Conservation (phyloP, 2,888 invertebrate genomes). For the Tortrix viridana region DNA sequence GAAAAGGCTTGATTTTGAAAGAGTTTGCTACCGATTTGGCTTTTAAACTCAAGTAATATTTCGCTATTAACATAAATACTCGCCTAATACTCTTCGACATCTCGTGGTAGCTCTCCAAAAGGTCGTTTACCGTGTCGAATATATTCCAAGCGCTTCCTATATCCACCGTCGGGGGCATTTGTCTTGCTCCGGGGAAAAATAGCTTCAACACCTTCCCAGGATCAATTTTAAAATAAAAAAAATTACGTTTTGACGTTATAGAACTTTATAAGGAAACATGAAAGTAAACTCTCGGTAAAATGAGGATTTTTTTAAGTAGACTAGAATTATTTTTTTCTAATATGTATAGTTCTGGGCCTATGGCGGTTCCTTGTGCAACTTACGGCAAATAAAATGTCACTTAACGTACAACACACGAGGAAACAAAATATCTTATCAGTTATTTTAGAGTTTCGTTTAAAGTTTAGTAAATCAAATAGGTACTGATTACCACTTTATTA, state of each 20-base stretch:
- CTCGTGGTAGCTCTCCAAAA: constrained; percentile 23
- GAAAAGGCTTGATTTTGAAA: too few species aligned
- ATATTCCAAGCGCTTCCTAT: constrained; percentile 35
- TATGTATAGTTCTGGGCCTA: too few species aligned
- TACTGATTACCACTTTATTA: too few species aligned
- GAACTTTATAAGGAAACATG: constrained; percentile 5
- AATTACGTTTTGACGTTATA: constrained; percentile 12
- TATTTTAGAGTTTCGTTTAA: too few species aligned
- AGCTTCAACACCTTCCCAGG: constrained; percentile 31
- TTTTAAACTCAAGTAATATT: neutral
- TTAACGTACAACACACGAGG: too few species aligned
- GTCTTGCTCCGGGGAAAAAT: constrained; percentile 25
- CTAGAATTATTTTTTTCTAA: too few species aligned
- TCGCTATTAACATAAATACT: neutral
- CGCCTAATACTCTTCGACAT: neutral
- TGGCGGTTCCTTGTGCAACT: too few species aligned
- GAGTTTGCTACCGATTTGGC: too few species aligned
- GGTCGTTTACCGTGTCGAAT: constrained; percentile 38
- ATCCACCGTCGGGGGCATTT: constrained; percentile 8
- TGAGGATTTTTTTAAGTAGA: too few species aligned
- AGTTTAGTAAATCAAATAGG: too few species aligned
- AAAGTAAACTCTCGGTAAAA: neutral
- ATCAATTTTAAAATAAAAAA: constrained; percentile 28
- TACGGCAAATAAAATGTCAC: too few species aligned
- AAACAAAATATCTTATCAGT: too few species aligned